phyloP scores from a whole-genome alignment of 2,797 vertebrate genomes.

The Cossypha caffra region DNA sequence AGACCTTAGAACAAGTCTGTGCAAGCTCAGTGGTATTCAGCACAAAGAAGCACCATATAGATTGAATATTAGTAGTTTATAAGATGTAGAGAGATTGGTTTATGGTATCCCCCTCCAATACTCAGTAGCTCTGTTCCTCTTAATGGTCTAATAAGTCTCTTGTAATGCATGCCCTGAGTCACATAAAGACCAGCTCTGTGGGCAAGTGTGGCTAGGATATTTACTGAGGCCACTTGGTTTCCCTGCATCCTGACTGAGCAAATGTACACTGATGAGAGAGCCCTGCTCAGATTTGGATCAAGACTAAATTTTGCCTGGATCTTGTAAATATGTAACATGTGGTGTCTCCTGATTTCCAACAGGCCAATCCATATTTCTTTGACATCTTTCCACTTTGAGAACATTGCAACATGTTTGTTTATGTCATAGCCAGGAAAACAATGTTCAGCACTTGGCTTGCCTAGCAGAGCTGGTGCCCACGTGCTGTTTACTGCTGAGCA shows the following conservation, averaged over 20 bases:
- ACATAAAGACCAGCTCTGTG: neutral
- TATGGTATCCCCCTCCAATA: neutral
- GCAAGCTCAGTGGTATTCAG: neutral
- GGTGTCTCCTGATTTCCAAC: neutral
- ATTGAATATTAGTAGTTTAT: neutral
- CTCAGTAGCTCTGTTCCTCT: neutral
- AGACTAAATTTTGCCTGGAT: neutral
- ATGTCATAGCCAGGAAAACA: neutral
- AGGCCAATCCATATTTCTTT: neutral
- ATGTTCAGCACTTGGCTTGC: neutral
- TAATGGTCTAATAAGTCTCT: neutral
- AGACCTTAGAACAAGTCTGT: neutral
- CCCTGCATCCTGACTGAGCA: neutral
- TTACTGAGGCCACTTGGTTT: neutral
- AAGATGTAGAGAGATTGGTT: neutral
- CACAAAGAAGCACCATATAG: neutral
- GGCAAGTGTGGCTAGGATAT: neutral
- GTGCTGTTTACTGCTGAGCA: neutral
- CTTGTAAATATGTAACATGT: neutral
- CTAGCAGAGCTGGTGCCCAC: neutral
- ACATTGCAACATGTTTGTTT: neutral
- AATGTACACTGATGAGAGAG: neutral
- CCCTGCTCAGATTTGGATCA: neutral
- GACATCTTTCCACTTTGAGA: neutral
- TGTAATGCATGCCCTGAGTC: neutral